Percentiles rank a stretch among this genome's conserved stretches.
Evolutionary conservation across 2,113 vertebrate genomes (phyloP).

Genomic region (Chrysochloris asiatica): DNA sequence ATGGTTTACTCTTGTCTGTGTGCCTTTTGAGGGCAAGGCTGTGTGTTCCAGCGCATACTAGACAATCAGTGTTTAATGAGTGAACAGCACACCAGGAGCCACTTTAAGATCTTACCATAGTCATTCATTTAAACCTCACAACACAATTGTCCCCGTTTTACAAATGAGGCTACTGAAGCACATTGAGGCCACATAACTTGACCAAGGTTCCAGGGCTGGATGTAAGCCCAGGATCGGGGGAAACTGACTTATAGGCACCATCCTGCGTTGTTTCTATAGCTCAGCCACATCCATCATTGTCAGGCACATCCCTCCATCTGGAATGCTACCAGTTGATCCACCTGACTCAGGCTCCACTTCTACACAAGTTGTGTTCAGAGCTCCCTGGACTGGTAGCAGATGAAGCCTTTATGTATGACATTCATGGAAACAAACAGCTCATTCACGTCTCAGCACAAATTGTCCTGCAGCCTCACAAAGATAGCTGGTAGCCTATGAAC

Average conservation of each 20-base stretch:
- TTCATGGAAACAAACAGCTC: background rate
- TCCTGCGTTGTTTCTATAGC: background rate
- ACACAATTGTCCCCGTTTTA: background rate
- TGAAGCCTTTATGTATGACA: rapidly evolving
- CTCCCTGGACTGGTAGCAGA: too few relatives aligned
- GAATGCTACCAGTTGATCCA: background rate
- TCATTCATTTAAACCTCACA: background rate
- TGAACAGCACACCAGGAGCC: background rate
- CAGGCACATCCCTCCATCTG: too few relatives aligned
- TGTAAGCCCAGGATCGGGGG: background rate
- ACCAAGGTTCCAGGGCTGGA: background rate
- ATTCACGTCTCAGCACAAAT: background rate
- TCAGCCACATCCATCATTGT: too few relatives aligned
- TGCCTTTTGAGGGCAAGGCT: background rate
- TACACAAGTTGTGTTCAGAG: background rate
- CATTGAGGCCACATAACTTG: background rate
- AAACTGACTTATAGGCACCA: too few relatives aligned
- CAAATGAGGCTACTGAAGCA: background rate
- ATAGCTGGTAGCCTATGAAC: background rate
- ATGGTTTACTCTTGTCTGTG: background rate
- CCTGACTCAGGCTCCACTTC: background rate
- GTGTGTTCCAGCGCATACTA: background rate
- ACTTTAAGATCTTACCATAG: background rate
- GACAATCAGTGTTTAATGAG: background rate
- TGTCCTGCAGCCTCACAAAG: background rate